Percentiles rank a stretch among this genome's conserved stretches.
Conservation (phyloP, 2,797 vertebrate genomes). For the Etheostoma nigrum region DNA sequence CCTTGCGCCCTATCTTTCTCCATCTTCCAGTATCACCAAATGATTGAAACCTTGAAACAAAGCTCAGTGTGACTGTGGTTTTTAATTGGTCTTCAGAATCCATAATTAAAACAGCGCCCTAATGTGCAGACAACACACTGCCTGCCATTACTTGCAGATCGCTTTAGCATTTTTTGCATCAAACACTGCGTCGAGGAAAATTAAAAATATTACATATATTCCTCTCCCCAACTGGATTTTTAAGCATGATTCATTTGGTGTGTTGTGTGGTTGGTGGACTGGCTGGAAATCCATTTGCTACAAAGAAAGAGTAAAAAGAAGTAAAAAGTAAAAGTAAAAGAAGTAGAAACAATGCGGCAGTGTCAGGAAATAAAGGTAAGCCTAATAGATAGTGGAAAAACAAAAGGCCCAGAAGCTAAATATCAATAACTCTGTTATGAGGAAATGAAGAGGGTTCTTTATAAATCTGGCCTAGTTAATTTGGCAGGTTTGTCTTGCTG, state of each 20-base stretch:
- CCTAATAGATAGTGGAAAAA: neutral
- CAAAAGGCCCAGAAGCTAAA: neutral
- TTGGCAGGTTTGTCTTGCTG: slow-evolving; percentile 38
- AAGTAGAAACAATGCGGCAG: slow-evolving; percentile 6
- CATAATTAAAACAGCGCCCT: slow-evolving; percentile 78
- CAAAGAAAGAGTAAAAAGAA: too few relatives aligned
- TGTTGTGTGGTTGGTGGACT: slow-evolving; percentile 53
- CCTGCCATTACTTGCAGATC: slow-evolving; percentile 67
- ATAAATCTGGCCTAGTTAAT: slow-evolving; percentile 39
- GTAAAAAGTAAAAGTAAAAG: slow-evolving; percentile 32
- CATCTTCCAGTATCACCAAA: slow-evolving; percentile 74
- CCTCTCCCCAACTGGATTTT: slow-evolving; percentile 27
- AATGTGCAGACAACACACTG: slow-evolving; percentile 65
- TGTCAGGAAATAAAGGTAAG: neutral
- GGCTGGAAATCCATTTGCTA: slow-evolving; percentile 14
- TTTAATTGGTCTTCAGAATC: slow-evolving; percentile 84
- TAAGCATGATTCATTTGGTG: slow-evolving; percentile 33
- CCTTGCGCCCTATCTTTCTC: slow-evolving; percentile 66
- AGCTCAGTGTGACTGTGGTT: slow-evolving; percentile 72
- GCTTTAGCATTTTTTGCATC: slow-evolving; percentile 60
- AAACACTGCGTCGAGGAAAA: slow-evolving; percentile 46
- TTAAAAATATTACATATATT: slow-evolving; percentile 54
- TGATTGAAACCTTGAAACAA: slow-evolving; percentile 82
- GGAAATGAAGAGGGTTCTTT: slow-evolving; percentile 25
- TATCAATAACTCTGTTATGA: slow-evolving; percentile 20